Evolutionary conservation across 1,140 invertebrate genomes (phyloP).

Genomic region (Archegozetes longisetosus): DNA sequence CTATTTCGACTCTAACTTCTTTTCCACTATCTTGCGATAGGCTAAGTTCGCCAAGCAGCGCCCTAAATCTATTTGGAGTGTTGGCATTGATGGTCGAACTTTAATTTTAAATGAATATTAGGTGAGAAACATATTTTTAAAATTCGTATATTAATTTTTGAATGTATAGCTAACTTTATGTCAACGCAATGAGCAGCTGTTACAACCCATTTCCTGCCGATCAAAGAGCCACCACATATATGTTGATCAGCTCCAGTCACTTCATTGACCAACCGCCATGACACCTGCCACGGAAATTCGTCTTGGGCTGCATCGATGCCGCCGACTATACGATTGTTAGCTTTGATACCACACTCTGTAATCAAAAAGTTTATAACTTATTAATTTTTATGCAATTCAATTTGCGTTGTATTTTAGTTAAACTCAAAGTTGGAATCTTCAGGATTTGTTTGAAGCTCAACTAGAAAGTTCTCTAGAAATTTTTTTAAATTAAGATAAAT

Average conservation of each 20-base stretch:
- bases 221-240: conserved; percentile 60
- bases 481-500: too few relatives aligned
- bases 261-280: conserved; percentile 2
- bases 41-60: not conserved
- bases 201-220: conserved; percentile 50
- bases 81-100: too few relatives aligned
- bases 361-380: too few relatives aligned
- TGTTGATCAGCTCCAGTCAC: not conserved
- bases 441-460: too few relatives aligned
- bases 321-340: conserved; percentile 1
- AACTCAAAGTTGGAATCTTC: too few relatives aligned
- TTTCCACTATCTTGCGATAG: not conserved
- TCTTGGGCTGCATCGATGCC: not conserved
- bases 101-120: not conserved
- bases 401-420: too few relatives aligned
- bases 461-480: too few relatives aligned
- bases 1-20: not conserved
- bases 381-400: too few relatives aligned
- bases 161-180: too few relatives aligned
- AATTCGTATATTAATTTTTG: too few relatives aligned
- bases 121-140: too few relatives aligned
- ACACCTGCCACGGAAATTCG: conserved; percentile 15
- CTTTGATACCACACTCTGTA: conserved; percentile 1
- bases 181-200: conserved; percentile 7
- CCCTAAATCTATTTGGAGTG: not conserved